Conservation (phyloP, 2,888 invertebrate genomes). For the Leptinotarsa tumamoca region DNA sequence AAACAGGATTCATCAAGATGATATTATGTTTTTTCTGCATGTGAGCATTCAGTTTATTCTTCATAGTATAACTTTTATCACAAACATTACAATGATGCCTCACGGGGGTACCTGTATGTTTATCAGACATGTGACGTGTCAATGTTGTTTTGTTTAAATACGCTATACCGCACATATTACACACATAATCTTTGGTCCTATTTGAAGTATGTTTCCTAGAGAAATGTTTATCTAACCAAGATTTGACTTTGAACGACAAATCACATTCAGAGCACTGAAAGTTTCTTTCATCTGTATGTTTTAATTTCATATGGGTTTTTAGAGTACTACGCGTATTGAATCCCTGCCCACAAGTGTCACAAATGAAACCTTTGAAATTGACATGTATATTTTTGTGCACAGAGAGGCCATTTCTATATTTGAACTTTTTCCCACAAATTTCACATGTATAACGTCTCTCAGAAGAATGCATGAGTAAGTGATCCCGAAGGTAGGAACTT, state of each 20-base stretch:
- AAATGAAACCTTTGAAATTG: constrained; percentile 54
- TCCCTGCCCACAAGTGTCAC: constrained; percentile 55
- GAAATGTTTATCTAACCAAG: constrained; percentile 56
- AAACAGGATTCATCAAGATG: constrained; percentile 28
- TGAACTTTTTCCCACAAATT: constrained; percentile 55
- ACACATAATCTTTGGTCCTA: constrained; percentile 43
- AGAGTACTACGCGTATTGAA: constrained; percentile 56
- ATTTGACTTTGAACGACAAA: constrained; percentile 54
- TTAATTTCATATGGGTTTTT: constrained; percentile 54
- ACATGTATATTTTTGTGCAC: constrained; percentile 56
- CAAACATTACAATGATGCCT: constrained; percentile 40
- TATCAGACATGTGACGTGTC: constrained; percentile 40
- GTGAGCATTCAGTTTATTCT: constrained; percentile 41
- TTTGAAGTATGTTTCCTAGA: constrained; percentile 38
- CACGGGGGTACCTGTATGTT: constrained; percentile 39
- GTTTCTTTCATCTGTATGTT: constrained; percentile 54
- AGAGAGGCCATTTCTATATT: constrained; percentile 53
- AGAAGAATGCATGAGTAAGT: constrained; percentile 49
- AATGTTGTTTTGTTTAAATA: constrained; percentile 45
- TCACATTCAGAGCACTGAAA: constrained; percentile 55
- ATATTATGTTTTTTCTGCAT: constrained; percentile 43
- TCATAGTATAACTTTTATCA: constrained; percentile 45
- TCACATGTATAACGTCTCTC: constrained; percentile 52
- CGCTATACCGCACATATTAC: constrained; percentile 37
- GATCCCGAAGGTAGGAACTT: constrained; percentile 49